Conservation (phyloP, 2,888 invertebrate genomes). For the Lithosia quadra region DNA sequence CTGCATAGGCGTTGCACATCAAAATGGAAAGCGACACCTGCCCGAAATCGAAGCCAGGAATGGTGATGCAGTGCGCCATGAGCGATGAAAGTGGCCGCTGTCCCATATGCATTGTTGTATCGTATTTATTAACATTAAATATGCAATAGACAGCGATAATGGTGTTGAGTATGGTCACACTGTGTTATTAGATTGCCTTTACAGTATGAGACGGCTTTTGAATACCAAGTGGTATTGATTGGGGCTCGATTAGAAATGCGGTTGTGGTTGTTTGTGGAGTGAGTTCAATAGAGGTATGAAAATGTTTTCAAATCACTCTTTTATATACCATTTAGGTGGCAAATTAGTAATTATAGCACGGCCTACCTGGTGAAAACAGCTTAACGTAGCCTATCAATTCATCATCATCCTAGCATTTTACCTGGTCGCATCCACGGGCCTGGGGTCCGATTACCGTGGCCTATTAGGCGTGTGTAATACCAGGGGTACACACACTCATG, state of each 20-base stretch:
- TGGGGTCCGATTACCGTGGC: too few species aligned
- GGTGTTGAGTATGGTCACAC: constrained; percentile 54
- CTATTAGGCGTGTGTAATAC: too few species aligned
- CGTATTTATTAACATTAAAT: constrained; percentile 38
- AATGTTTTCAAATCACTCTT: too few species aligned
- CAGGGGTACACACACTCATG: too few species aligned
- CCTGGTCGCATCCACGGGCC: too few species aligned
- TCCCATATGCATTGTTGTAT: constrained; percentile 62
- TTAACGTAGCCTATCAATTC: too few species aligned
- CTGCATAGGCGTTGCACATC: constrained; percentile 32
- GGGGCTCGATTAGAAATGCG: constrained; percentile 25
- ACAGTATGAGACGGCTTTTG: constrained; percentile 44
- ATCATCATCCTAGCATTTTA: too few species aligned
- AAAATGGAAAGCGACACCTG: constrained; percentile 52
- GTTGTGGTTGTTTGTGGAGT: background rate
- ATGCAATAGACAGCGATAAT: constrained; percentile 54
- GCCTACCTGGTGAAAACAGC: too few species aligned
- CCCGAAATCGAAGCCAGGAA: constrained; percentile 55
- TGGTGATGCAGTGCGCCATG: constrained; percentile 55
- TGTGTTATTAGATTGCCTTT: constrained; percentile 59
- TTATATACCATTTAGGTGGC: too few species aligned
- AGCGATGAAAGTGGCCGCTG: constrained; percentile 63
- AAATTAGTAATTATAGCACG: too few species aligned
- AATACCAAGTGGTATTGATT: constrained; percentile 51
- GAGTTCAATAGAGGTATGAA: background rate